phyloP scores from a whole-genome alignment of 2,888 invertebrate genomes.

The Galeopsomyia nigrocyanea region DNA sequence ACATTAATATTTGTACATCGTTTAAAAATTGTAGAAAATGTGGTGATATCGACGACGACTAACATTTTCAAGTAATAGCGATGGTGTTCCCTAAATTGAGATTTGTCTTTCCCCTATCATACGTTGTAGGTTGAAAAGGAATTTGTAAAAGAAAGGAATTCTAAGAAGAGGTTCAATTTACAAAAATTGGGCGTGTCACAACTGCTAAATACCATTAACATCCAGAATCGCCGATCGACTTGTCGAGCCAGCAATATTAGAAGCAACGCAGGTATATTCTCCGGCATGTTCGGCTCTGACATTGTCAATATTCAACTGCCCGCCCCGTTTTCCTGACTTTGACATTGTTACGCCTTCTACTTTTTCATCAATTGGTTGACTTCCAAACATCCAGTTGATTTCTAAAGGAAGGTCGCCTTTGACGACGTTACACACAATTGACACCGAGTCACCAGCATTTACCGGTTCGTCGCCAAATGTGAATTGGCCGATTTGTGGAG shows the following conservation, averaged over 20 bases:
- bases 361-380: slow-evolving; percentile 68
- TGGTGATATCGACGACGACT: too few species aligned
- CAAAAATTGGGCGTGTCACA: too few species aligned
- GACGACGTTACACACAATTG: slow-evolving; percentile 72
- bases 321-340: slow-evolving; percentile 60
- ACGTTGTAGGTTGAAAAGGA: not conserved
- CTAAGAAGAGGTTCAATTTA: too few species aligned
- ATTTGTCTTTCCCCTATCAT: not conserved
- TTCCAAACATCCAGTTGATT: slow-evolving; percentile 82
- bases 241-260: slow-evolving; percentile 68
- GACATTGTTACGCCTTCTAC: slow-evolving; percentile 6
- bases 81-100: not conserved
- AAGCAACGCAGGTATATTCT: slow-evolving; percentile 78
- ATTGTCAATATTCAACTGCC: slow-evolving; percentile 76
- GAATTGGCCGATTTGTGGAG: slow-evolving; percentile 83
- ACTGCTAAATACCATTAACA: slow-evolving; percentile 70
- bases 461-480: slow-evolving; percentile 81
- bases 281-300: slow-evolving; percentile 79
- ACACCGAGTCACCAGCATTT: slow-evolving; percentile 77
- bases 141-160: not conserved
- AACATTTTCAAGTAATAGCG: too few species aligned
- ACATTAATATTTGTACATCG: too few species aligned
- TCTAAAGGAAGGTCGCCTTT: slow-evolving; percentile 82
- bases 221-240: slow-evolving; percentile 70
- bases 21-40: too few species aligned